These are phyloP conservation scores for Sapajus apella DNA, from an alignment of 2,113 vertebrate species.

Conservation along the genomic window DNA sequence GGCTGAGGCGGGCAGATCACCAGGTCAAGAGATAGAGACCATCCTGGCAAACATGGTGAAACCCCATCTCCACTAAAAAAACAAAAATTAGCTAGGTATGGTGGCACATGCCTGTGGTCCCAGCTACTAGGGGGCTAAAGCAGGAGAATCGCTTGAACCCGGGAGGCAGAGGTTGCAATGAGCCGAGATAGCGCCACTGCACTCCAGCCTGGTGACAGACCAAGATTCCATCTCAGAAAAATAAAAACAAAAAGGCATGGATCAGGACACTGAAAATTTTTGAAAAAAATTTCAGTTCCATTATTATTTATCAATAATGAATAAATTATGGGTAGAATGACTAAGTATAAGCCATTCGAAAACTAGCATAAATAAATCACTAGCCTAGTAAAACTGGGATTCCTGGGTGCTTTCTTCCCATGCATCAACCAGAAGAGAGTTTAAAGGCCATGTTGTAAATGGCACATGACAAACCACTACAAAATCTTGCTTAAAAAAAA, in stretches of 20 bases:
- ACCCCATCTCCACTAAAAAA: no score
- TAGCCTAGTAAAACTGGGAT: background rate
- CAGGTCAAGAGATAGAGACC: no score
- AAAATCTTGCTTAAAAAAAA: background rate
- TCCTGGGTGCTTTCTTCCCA: background rate
- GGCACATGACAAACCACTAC: background rate
- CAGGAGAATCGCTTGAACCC: no score
- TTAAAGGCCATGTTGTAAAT: background rate
- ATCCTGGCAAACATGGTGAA: no score
- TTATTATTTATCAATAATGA: background rate
- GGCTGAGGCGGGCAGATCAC: no score
- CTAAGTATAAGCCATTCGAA: background rate
- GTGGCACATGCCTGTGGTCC: no score
- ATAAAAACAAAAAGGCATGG: background rate
- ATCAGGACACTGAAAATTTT: background rate
- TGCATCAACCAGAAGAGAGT: background rate
- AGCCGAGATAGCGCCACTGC: no score
- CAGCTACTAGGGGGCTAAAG: no score
- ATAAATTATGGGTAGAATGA: background rate
- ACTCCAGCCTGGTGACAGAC: no score
- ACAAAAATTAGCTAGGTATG: no score
- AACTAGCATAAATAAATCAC: background rate
- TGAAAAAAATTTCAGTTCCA: background rate
- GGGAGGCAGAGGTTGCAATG: no score
- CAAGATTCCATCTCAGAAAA: background rate